These are phyloP conservation scores for Eristalis tenax DNA, from an alignment of 2,888 invertebrate species.

Conservation along the genomic window DNA sequence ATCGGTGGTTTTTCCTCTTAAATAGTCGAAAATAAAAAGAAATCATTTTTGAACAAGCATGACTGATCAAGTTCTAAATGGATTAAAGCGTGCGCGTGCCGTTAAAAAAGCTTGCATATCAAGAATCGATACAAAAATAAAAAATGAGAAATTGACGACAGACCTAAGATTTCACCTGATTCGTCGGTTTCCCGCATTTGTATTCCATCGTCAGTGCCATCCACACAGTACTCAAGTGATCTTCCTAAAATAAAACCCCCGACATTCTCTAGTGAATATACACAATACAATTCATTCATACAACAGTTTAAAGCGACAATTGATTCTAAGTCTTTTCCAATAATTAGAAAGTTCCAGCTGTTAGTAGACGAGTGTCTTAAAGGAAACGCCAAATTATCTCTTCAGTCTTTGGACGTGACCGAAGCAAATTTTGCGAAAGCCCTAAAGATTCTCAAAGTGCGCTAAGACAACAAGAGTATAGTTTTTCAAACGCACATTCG, in stretches of 20 bases:
- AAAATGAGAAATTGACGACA: too few species aligned
- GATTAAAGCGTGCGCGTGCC: too few species aligned
- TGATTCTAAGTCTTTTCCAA: conserved; percentile 20
- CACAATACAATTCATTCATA: conserved; percentile 35
- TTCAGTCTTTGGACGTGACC: conserved; percentile 22
- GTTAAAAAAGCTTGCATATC: too few species aligned
- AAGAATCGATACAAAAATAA: too few species aligned
- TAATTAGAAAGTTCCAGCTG: conserved; percentile 36
- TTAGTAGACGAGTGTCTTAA: conserved; percentile 33
- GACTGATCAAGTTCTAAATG: too few species aligned
- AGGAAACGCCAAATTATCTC: conserved; percentile 14
- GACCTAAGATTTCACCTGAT: not conserved
- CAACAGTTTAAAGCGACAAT: conserved; percentile 33
- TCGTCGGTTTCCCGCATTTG: not conserved
- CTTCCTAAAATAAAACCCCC: conserved; percentile 34
- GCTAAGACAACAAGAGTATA: conserved; percentile 46
- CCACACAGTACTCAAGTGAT: conserved; percentile 8
- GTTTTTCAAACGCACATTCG: conserved; percentile 16
- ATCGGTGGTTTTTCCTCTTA: too few species aligned
- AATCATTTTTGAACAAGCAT: too few species aligned
- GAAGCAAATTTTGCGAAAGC: conserved; percentile 11
- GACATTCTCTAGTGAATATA: conserved; percentile 27
- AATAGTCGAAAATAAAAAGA: too few species aligned
- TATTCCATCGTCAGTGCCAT: too few species aligned
- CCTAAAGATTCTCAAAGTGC: conserved; percentile 9